Conservation (phyloP, 2,113 vertebrate species). For the Alethe castanea region DNA sequence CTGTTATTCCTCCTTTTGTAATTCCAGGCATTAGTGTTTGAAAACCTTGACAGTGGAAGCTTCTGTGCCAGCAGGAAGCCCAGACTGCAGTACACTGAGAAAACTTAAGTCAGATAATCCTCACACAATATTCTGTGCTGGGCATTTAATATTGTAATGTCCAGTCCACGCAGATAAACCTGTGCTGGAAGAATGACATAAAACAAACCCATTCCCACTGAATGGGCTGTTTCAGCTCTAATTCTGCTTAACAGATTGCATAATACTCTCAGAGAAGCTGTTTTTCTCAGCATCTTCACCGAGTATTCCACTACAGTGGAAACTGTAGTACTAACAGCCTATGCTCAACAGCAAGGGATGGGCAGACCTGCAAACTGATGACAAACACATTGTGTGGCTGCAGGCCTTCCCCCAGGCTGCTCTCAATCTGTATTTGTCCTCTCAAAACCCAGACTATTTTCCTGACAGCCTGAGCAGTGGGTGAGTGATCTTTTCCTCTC, state of each 20-base stretch:
- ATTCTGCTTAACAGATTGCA: not conserved
- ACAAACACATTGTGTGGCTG: not conserved
- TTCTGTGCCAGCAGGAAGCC: not conserved
- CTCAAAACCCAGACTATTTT: not conserved
- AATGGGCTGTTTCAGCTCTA: not conserved
- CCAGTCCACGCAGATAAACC: conserved; percentile 13
- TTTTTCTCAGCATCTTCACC: not conserved
- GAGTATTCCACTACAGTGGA: not conserved
- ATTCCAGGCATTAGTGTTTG: not conserved
- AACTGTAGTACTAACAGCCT: not conserved
- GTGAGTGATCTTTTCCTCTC: not conserved
- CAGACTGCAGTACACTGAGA: not conserved
- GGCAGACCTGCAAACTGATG: not conserved
- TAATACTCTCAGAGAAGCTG: not conserved
- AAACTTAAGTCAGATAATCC: conserved; percentile 25
- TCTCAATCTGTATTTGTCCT: not conserved
- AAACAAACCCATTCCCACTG: not conserved
- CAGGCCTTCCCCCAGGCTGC: not conserved
- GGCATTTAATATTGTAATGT: conserved; percentile 33
- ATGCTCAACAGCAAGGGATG: not conserved
- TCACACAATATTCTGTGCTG: conserved; percentile 8
- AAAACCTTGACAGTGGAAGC: conserved; percentile 9
- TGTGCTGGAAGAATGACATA: conserved; percentile 11
- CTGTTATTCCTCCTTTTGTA: not conserved
- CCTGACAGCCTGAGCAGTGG: not conserved